A percentile compares a stretch with the other conserved stretches of the same genome.
These are phyloP conservation scores for Rhopalosiphum nymphaeae DNA, from an alignment of 2,888 invertebrate genomes.

Conservation along the genomic window DNA sequence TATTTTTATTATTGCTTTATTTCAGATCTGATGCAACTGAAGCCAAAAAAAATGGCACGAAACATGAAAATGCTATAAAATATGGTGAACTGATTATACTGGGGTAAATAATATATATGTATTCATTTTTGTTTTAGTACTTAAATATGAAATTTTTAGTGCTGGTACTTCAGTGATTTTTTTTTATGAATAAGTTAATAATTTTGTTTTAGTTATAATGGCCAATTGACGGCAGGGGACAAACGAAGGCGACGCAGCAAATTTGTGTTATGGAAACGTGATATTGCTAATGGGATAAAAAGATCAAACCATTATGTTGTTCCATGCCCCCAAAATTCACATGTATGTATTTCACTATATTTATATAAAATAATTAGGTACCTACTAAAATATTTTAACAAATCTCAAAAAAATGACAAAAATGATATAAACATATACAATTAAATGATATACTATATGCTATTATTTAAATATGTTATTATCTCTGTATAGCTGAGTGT, in stretches of 20 bases:
- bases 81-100: slow-evolving; percentile 95
- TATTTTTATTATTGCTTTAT: neutral
- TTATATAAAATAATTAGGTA: neutral
- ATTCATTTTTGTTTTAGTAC: neutral
- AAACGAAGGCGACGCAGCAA: slow-evolving; percentile 94
- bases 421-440: neutral
- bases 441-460: neutral
- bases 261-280: slow-evolving; percentile 89
- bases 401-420: neutral
- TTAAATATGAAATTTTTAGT: neutral
- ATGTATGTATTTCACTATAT: slow-evolving; percentile 69
- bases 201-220: slow-evolving; percentile 84
- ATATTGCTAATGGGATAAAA: slow-evolving; percentile 91
- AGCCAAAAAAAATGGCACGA: slow-evolving; percentile 70
- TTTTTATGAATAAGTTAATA: neutral
- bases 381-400: neutral
- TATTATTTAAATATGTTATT: neutral
- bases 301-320: slow-evolving; percentile 96
- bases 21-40: slow-evolving; percentile 49
- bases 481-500: neutral
- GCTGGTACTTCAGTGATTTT: too few species aligned
- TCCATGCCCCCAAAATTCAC: slow-evolving; percentile 92
- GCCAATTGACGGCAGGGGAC: slow-evolving; percentile 92
- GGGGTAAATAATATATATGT: slow-evolving; percentile 77
- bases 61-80: slow-evolving; percentile 84